Percentiles rank a stretch among this genome's conserved stretches.
These are phyloP conservation scores for Chloroceryle inda DNA, from an alignment of 2,797 vertebrate genomes.

Conservation along the genomic window DNA sequence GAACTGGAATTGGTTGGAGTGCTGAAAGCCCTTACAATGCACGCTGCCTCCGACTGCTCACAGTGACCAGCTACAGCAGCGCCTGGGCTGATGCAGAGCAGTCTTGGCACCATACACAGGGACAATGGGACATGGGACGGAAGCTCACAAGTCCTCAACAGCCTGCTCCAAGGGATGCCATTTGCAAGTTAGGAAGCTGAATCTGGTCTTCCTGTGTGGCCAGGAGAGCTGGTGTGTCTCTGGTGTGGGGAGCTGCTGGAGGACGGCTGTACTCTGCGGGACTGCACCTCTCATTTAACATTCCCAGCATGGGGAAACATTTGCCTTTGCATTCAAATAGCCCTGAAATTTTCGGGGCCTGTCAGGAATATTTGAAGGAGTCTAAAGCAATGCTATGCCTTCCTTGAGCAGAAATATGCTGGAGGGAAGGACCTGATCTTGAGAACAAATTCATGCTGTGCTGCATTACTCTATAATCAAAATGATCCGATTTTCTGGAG, in stretches of 20 bases:
- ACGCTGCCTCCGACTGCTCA: fast-evolving
- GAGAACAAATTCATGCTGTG: background rate
- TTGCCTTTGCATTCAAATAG: background rate
- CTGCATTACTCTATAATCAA: background rate
- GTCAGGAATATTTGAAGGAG: background rate
- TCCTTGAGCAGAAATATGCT: background rate
- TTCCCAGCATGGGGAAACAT: background rate
- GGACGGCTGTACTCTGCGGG: background rate
- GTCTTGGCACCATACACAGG: fast-evolving
- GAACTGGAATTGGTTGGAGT: background rate
- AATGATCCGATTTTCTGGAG: background rate
- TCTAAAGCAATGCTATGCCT: background rate
- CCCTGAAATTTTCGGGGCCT: background rate
- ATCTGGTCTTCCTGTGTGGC: fast-evolving
- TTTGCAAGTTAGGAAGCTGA: background rate
- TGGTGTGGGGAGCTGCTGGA: background rate
- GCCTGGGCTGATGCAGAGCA: background rate
- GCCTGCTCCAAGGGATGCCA: background rate
- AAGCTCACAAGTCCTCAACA: background rate
- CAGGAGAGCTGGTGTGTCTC: background rate
- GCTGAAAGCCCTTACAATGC: slow-evolving; percentile 59
- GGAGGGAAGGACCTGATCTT: background rate
- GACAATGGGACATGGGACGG: fast-evolving
- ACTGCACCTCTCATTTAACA: background rate
- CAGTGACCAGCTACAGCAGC: background rate